Evolutionary conservation across 2,888 invertebrate species (phyloP), one percentile per base, ranked within the genome.

Genomic region (Hetaerina titia): DNA sequence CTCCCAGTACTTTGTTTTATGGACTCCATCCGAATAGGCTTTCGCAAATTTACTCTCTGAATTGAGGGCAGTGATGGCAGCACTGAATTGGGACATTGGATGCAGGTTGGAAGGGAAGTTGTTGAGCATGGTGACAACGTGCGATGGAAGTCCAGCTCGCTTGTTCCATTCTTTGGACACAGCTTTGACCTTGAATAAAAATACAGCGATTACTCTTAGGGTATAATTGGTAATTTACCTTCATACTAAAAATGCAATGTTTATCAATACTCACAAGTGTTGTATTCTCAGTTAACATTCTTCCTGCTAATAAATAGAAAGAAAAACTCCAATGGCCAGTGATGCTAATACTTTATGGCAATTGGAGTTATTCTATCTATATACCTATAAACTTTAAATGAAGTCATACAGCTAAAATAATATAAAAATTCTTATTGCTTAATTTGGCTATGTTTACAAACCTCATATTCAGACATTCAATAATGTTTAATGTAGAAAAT

Each of bases 21-120:
- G 98, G 0, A 99, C 98, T 89, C 99, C 99, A 95, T 98, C 98
- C 22, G 98, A 97, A 97, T 99, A 99, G 0, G 99, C 99, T 96
- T 98, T 98, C 17, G 98, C 98, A 97, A 99, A 99, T 96, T 98
- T 98, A 96, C 99, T 99, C 97, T 99, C 99, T 96, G 98, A 98
- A 97, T 99, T 99, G 95, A 99, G 97, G 6, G 98, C 98, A 31
- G 99, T 99, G 96, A 99, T 98, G 58, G 99, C 99, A 2, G 99
- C 98, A 58, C 98, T 98, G 96, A 99, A 98, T 97, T 99, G 99
- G 0, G 99, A 98, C 99, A 99, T 99, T 1, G 99, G 99, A 96
- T 99, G 99, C 95, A 99, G 97, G 96, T 98, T 98, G 96, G 97
- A 97, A 25, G 99, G 99, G 97, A 99, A 98, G 97, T 98, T 98